phyloP scores from a whole-genome alignment of 2,888 invertebrate genomes.

The Ferrisia virgata region DNA sequence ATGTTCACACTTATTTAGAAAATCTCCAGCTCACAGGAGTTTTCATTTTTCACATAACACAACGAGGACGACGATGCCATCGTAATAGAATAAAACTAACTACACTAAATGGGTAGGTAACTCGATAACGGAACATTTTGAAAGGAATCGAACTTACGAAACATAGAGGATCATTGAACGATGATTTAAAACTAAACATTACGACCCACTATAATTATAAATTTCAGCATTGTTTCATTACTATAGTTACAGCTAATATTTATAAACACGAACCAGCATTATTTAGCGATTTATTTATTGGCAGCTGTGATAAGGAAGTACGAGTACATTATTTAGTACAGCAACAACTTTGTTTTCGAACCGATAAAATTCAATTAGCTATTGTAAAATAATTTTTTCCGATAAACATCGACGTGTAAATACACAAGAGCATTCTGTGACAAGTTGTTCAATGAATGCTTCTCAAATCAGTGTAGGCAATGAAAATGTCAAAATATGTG shows the following conservation, averaged over 20 bases:
- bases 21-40: not conserved
- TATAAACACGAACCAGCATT: not conserved
- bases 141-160: not conserved
- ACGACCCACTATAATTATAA: not conserved
- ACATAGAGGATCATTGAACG: not conserved
- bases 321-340: not conserved
- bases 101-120: too few species aligned
- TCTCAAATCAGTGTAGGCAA: not conserved
- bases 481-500: not conserved
- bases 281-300: conserved; percentile 1
- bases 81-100: too few species aligned
- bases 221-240: not conserved
- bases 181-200: not conserved
- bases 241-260: not conserved
- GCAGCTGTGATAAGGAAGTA: not conserved
- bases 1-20: not conserved
- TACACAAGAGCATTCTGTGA: not conserved
- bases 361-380: not conserved
- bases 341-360: not conserved
- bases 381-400: not conserved
- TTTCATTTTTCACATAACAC: too few species aligned
- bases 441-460: not conserved
- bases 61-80: too few species aligned
- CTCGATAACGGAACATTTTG: not conserved
- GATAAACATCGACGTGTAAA: not conserved